These are phyloP conservation scores for Urosaurus nigricauda DNA, from an alignment of 2,797 vertebrate genomes.

Conservation along the genomic window DNA sequence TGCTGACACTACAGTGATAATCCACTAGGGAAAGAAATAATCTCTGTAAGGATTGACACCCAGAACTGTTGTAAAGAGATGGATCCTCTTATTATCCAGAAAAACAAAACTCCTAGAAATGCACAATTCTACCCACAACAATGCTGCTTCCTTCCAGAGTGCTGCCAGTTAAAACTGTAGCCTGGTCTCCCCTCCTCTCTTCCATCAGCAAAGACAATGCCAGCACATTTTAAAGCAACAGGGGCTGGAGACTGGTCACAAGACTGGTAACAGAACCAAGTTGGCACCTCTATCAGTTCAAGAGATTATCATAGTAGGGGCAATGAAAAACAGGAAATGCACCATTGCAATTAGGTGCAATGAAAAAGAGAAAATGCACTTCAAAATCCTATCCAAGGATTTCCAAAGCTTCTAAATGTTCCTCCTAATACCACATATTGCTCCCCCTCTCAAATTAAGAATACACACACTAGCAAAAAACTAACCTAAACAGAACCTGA, in stretches of 20 bases:
- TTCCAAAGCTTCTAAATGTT: background rate
- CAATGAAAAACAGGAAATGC: background rate
- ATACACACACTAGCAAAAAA: background rate
- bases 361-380: background rate
- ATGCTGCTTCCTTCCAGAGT: background rate
- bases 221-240: constrained; percentile 18
- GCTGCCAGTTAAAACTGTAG: background rate
- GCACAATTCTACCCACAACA: background rate
- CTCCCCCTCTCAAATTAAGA: background rate
- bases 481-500: background rate
- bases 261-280: background rate
- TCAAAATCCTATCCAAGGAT: background rate
- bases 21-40: background rate
- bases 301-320: background rate
- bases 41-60: background rate
- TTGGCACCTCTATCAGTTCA: background rate
- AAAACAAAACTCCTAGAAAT: background rate
- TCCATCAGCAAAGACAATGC: constrained; percentile 6
- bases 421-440: background rate
- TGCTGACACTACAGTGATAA: constrained; percentile 1
- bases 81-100: background rate
- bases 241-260: background rate
- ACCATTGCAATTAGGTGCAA: background rate
- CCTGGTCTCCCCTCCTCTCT: background rate
- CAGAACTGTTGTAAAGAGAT: background rate